Percentiles rank a stretch among this genome's conserved stretches.
Conservation (phyloP, 2,888 invertebrate species). For the Lithophane semibrunnea region DNA sequence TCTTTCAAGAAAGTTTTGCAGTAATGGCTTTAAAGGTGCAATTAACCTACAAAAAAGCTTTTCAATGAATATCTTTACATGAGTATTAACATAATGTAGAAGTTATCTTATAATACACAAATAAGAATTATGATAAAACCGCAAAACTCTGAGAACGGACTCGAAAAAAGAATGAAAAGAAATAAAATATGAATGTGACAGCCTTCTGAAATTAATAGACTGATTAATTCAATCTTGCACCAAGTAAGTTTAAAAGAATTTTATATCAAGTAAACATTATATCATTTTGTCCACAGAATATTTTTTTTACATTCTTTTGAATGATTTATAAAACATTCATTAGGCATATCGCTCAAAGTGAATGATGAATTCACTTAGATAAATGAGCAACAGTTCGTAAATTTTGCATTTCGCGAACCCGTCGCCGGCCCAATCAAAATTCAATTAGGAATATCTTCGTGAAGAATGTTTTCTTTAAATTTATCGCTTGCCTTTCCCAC, state of each 20-base stretch:
- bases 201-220: slow-evolving; percentile 26
- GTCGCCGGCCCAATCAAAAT: slow-evolving; percentile 58
- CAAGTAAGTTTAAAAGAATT: slow-evolving; percentile 11
- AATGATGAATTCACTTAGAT: slow-evolving; percentile 73
- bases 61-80: slow-evolving; percentile 28
- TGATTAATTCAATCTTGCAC: slow-evolving; percentile 23
- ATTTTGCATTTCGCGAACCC: slow-evolving; percentile 62
- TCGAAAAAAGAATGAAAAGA: background rate
- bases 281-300: slow-evolving; percentile 32
- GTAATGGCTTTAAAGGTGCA: slow-evolving; percentile 12
- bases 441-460: slow-evolving; percentile 67
- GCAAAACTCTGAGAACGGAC: background rate
- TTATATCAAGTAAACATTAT: slow-evolving; percentile 37
- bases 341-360: slow-evolving; percentile 72
- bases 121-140: slow-evolving; percentile 12
- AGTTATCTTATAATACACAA: slow-evolving; percentile 9
- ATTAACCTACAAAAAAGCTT: slow-evolving; percentile 50
- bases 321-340: slow-evolving; percentile 71
- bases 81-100: slow-evolving; percentile 41
- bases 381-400: slow-evolving; percentile 71
- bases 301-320: slow-evolving; percentile 35
- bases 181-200: background rate
- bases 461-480: slow-evolving; percentile 53
- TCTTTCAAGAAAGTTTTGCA: slow-evolving; percentile 35
- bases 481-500: slow-evolving; percentile 33